Percentiles rank a stretch among this genome's conserved stretches.
Evolutionary conservation across 2,888 invertebrate genomes (phyloP).

Genomic region (Criorhina ranunculi): DNA sequence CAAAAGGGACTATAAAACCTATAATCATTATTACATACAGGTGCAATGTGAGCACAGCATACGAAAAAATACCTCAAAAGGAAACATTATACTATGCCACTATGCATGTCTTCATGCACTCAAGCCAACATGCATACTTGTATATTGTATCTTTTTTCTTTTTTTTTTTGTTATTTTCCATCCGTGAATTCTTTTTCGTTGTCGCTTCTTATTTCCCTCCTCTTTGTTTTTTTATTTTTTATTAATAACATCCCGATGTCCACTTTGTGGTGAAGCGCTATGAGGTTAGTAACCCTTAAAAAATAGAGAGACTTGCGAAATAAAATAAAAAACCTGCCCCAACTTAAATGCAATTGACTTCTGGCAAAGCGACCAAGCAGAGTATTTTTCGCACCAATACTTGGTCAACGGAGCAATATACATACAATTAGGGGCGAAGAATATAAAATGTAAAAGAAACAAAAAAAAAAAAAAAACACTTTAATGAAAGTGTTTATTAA

Average conservation of each 20-base stretch:
- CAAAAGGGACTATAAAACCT: background rate
- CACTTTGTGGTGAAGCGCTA: slow-evolving; percentile 30
- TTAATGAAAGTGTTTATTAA: slow-evolving; percentile 52
- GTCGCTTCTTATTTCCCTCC: slow-evolving; percentile 14
- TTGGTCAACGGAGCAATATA: slow-evolving; percentile 13
- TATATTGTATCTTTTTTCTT: background rate
- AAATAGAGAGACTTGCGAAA: slow-evolving; percentile 35
- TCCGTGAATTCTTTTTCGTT: slow-evolving; percentile 21
- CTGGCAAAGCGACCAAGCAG: slow-evolving; percentile 16
- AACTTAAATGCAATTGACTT: slow-evolving; percentile 77
- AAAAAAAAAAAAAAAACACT: slow-evolving; percentile 21
- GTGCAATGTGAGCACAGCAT: slow-evolving; percentile 13
- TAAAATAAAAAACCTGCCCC: slow-evolving; percentile 76
- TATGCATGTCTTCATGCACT: slow-evolving; percentile 18
- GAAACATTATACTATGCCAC: slow-evolving; percentile 6
- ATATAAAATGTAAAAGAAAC: background rate
- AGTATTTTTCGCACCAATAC: slow-evolving; percentile 36
- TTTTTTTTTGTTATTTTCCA: slow-evolving; percentile 15
- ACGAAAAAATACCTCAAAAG: slow-evolving; percentile 28
- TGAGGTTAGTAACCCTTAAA: slow-evolving; percentile 74
- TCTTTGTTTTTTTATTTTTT: slow-evolving; percentile 4
- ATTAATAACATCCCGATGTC: slow-evolving; percentile 41
- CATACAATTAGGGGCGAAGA: slow-evolving; percentile 6
- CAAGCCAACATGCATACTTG: slow-evolving; percentile 16
- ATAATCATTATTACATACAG: slow-evolving; percentile 7